Percentiles rank a stretch among this genome's conserved stretches.
These are phyloP conservation scores for Drosophila mayri DNA, from an alignment of 1,140 invertebrate species.

Conservation along the genomic window DNA sequence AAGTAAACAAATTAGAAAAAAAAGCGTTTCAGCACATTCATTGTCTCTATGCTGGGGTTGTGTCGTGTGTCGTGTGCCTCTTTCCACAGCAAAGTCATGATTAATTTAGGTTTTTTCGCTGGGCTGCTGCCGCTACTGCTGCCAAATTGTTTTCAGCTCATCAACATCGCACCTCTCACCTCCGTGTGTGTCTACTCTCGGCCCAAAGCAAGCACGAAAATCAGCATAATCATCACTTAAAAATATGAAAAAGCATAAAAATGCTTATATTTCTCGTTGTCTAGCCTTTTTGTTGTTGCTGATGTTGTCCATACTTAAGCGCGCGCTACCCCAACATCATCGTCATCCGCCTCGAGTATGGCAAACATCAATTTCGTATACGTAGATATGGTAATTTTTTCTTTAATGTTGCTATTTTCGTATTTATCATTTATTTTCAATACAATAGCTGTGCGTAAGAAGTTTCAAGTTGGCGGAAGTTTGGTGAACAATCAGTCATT, in stretches of 20 bases:
- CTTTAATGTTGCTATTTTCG: conserved; percentile 33
- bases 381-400: conserved; percentile 51
- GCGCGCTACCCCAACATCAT: conserved; percentile 56
- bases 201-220: conserved; percentile 54
- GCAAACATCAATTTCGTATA: conserved; percentile 66
- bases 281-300: conserved; percentile 35
- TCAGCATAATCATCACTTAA: conserved; percentile 78
- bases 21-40: conserved; percentile 26
- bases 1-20: conserved; percentile 13
- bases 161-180: conserved; percentile 3
- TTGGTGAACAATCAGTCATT: conserved; percentile 37
- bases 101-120: conserved; percentile 59
- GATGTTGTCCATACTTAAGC: conserved; percentile 63
- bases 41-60: conserved; percentile 39
- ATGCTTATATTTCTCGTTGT: conserved; percentile 40
- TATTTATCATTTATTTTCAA: conserved; percentile 31
- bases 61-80: conserved; percentile 67
- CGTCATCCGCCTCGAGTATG: conserved; percentile 51
- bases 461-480: conserved; percentile 52
- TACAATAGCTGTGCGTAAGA: conserved; percentile 15
- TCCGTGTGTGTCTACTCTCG: background rate
- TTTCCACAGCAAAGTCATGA: conserved; percentile 67
- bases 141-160: conserved; percentile 45
- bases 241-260: conserved; percentile 74
- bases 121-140: conserved; percentile 30